Conservation (phyloP, 2,113 vertebrate species). For the Rana temporaria region DNA sequence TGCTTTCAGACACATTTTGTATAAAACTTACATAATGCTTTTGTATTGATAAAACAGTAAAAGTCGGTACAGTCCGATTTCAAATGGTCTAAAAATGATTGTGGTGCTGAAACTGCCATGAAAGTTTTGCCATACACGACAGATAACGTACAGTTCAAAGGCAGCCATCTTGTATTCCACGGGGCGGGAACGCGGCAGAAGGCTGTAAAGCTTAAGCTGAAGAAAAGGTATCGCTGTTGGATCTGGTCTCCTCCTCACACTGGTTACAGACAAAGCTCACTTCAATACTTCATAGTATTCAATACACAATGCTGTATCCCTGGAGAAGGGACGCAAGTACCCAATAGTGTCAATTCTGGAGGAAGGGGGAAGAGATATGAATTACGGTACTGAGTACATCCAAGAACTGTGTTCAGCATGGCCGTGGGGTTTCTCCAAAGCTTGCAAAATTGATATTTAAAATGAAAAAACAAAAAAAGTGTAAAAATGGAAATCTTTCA, state of each 20-base stretch:
- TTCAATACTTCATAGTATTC: neutral
- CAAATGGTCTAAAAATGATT: neutral
- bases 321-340: neutral
- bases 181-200: neutral
- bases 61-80: neutral
- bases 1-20: no score
- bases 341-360: neutral
- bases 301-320: slow-evolving; percentile 1
- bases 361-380: neutral
- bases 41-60: no score
- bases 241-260: neutral
- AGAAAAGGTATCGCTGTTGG: no score
- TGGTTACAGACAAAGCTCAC: neutral
- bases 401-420: neutral
- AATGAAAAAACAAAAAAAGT: slow-evolving; percentile 37
- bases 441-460: slow-evolving; percentile 8
- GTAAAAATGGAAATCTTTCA: slow-evolving; percentile 63
- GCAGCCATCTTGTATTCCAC: slow-evolving; percentile 10
- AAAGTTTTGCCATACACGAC: neutral
- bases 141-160: neutral
- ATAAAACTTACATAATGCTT: no score
- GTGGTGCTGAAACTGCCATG: neutral
- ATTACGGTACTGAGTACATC: neutral
- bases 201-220: no score
- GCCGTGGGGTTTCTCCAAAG: neutral